Base-by-base conservation (phyloP, 2,888 invertebrate genomes). In the Agrochola macilenta region DNA sequence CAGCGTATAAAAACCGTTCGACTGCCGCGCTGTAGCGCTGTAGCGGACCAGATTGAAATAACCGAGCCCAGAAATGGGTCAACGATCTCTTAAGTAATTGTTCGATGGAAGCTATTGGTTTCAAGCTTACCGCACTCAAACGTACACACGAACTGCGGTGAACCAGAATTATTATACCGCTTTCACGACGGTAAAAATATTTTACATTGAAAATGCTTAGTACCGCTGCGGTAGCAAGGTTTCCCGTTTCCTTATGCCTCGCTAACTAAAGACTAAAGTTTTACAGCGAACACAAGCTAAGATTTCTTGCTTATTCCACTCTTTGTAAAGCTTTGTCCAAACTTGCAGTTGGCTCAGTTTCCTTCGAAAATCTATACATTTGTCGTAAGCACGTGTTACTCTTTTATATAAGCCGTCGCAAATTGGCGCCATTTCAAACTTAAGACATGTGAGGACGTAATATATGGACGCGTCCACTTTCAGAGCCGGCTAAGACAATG, bases 71-170 rank as follows among this genome's bases (percentile, higher is more conserved):
- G 89, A 95, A 95, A 90, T 93, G 88, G 95, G 95, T 94, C 94
- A 94, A 94, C 91, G 89, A 89, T 87, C 91, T 91, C 92, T 93
- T 91, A 93, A 92, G 93, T 94, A 93, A 95, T 93, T 93, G 93
- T 93, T 90, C 87, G 91, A 93, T 90, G 82, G 85, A 88, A 83
- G 90, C 88, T 89, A 89, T 91, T 91, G 87, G 87, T 87, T 86
- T 81, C 85, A 77, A 84, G 86, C 83, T 86, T 85, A 83, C 81
- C 65, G 61, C 65, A 78, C 70, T 80, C 76, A 74, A 76, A 80
- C 70, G 58, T 66, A 61, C 43, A 76, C 71, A 61, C 71, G 64
- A 64, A 78, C 84, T 58, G n/a, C 63, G 35, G 11, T 65, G 46
- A 58, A 71, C 43, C 46, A 68, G 57, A 84, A 83, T 54, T 70